Evolutionary conservation across 2,113 vertebrate genomes (phyloP).

Genomic region (Acrocephalus arundinaceus): DNA sequence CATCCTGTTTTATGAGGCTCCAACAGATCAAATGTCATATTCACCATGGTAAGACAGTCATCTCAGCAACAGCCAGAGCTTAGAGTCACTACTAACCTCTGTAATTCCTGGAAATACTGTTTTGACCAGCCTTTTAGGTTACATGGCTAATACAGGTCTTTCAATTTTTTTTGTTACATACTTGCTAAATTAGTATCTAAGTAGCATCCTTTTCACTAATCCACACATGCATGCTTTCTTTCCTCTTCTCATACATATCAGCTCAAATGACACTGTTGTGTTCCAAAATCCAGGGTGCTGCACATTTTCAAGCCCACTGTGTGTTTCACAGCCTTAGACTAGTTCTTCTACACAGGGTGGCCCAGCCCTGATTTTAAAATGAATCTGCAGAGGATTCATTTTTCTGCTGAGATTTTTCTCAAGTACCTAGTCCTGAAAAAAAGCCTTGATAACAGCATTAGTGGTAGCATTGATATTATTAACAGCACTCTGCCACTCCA

Average conservation of each 20-base stretch:
- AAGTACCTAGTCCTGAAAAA: not conserved
- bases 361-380: not conserved
- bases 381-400: not conserved
- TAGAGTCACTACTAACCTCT: not conserved
- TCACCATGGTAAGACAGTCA: not conserved
- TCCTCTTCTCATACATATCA: not conserved
- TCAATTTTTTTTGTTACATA: not conserved
- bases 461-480: not conserved
- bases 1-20: not conserved
- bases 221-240: not conserved
- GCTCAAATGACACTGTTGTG: not conserved
- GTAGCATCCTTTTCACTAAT: not conserved
- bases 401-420: not conserved
- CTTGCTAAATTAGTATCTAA: not conserved
- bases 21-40: not conserved
- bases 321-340: not conserved
- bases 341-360: not conserved
- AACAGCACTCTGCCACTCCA: not conserved
- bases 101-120: not conserved
- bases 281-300: not conserved
- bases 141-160: not conserved
- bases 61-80: not conserved
- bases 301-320: not conserved
- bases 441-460: not conserved
- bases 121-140: not conserved